These are phyloP conservation scores for Dasyurus viverrinus DNA, from an alignment of 2,113 vertebrate species.

Conservation along the genomic window DNA sequence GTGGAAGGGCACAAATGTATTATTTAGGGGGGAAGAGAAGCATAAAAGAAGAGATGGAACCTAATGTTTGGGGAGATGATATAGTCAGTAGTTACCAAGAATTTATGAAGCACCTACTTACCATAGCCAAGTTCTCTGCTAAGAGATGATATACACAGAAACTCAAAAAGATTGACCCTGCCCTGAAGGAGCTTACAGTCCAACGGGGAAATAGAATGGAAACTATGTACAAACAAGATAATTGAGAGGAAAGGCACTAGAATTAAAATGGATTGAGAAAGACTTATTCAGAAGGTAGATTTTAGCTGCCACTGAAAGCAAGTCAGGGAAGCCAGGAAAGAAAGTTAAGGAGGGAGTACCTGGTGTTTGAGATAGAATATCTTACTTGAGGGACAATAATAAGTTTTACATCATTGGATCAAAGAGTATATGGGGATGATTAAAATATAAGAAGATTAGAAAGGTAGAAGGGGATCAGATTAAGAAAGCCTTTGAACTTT, in stretches of 20 bases:
- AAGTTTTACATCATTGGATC: background rate
- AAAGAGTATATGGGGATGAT: background rate
- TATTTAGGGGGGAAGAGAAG: background rate
- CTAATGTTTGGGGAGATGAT: background rate
- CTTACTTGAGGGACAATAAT: background rate
- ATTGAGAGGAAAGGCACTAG: background rate
- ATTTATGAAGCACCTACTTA: background rate
- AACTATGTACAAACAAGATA: background rate
- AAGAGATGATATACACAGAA: background rate
- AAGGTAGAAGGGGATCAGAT: background rate
- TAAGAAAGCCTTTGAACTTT: background rate
- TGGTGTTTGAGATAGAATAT: background rate
- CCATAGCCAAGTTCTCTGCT: background rate
- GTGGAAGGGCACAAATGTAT: background rate
- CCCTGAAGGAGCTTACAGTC: background rate
- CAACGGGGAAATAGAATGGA: background rate
- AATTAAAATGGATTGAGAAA: background rate
- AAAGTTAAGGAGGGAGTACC: background rate
- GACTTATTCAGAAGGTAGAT: background rate
- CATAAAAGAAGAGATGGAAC: background rate
- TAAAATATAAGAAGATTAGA: background rate
- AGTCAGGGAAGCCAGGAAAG: background rate
- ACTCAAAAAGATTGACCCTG: no score
- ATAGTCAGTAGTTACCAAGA: background rate
- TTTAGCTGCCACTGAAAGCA: background rate